Percentiles rank a stretch among this genome's conserved stretches.
Evolutionary conservation across 2,797 vertebrate genomes (phyloP).

Genomic region (Phylloscopus collybita): DNA sequence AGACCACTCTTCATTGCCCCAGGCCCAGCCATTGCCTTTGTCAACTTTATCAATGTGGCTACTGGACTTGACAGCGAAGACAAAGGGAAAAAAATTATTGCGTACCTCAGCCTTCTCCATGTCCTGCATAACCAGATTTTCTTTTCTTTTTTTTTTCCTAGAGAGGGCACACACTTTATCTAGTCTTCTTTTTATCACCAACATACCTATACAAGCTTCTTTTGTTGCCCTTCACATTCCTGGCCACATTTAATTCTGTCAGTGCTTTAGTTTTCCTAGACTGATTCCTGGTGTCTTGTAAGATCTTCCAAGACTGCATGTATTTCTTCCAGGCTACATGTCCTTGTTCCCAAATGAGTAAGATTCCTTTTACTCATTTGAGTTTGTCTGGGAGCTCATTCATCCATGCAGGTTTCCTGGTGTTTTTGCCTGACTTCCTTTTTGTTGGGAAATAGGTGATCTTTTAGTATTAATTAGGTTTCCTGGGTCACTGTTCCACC

Average conservation of each 20-base stretch:
- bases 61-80: not conserved
- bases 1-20: not conserved
- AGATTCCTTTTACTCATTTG: not conserved
- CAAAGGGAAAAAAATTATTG: not conserved
- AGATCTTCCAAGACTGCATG: no score
- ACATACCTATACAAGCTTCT: rapidly evolving
- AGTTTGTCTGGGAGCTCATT: not conserved
- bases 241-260: not conserved
- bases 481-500: not conserved
- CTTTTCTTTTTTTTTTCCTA: not conserved
- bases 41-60: not conserved
- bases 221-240: not conserved
- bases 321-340: not conserved
- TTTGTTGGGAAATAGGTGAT: not conserved
- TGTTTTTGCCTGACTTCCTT: not conserved
- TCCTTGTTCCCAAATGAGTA: not conserved
- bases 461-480: not conserved
- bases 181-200: not conserved
- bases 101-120: not conserved
- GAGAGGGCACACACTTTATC: rapidly evolving
- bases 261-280: not conserved
- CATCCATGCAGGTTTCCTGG: not conserved
- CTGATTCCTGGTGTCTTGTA: not conserved
- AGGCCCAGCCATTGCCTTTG: not conserved
- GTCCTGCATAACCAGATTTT: not conserved